Evolutionary conservation across 2,113 vertebrate genomes (phyloP).

Genomic region (Polypterus bichir): DNA sequence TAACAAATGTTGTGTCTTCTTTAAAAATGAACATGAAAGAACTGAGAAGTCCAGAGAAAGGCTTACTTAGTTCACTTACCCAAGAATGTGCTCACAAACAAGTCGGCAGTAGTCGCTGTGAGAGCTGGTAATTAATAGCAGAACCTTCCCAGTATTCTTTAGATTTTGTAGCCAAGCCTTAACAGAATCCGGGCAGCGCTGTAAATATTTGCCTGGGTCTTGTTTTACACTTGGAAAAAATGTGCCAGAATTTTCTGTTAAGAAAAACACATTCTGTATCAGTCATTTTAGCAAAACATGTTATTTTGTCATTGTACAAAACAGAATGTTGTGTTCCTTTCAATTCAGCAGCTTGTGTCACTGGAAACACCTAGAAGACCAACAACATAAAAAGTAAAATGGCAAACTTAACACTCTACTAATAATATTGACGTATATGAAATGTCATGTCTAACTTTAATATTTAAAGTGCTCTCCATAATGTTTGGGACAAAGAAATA

Average conservation of each 20-base stretch:
- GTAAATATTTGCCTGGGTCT: conserved; percentile 72
- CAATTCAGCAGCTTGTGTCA: background rate
- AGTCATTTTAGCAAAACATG: background rate
- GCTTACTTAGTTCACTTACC: conserved; percentile 48
- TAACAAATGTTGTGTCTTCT: too few relatives aligned
- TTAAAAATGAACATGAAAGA: too few relatives aligned
- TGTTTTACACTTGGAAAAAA: conserved; percentile 87
- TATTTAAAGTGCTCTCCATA: too few relatives aligned
- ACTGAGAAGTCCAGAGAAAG: too few relatives aligned
- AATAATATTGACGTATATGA: too few relatives aligned
- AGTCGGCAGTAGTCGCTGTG: conserved; percentile 91
- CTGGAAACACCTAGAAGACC: too few relatives aligned
- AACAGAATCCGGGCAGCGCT: conserved; percentile 71
- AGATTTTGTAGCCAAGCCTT: conserved; percentile 75
- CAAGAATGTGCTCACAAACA: conserved; percentile 73
- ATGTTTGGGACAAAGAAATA: too few relatives aligned
- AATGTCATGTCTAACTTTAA: too few relatives aligned
- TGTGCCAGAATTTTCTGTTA: conserved; percentile 70
- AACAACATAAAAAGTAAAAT: too few relatives aligned
- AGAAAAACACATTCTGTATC: conserved; percentile 15
- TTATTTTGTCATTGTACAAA: background rate
- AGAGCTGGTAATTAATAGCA: conserved; percentile 85
- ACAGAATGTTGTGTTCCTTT: background rate
- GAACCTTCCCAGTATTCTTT: conserved; percentile 71
- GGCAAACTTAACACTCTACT: too few relatives aligned